These are phyloP conservation scores for Yoshiicerus persimilis DNA, from an alignment of 1,140 invertebrate species.

Conservation along the genomic window DNA sequence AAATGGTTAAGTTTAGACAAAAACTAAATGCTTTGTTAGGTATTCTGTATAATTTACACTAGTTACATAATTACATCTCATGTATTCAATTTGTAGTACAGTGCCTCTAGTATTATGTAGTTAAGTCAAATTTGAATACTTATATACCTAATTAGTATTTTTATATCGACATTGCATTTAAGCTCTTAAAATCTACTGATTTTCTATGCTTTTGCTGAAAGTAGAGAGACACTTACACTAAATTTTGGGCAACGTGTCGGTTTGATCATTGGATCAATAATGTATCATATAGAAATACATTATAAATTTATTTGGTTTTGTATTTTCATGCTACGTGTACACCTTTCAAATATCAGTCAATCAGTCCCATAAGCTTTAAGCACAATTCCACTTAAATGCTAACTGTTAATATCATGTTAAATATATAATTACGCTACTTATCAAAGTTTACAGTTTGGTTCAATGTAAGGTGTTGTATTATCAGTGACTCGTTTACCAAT, in stretches of 20 bases:
- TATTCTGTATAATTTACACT: background rate
- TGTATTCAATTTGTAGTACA: background rate
- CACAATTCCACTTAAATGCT: background rate
- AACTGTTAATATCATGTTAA: background rate
- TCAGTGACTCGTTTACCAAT: background rate
- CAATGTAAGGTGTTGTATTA: background rate
- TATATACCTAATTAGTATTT: background rate
- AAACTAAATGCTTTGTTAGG: background rate
- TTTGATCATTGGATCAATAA: background rate
- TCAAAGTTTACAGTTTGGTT: background rate
- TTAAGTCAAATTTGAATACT: background rate
- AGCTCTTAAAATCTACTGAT: slow-evolving; percentile 4
- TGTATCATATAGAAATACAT: background rate
- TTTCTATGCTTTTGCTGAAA: background rate
- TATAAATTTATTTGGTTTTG: background rate
- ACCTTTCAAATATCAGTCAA: background rate
- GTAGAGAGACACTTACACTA: background rate
- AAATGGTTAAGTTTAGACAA: too few relatives aligned
- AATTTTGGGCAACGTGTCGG: background rate
- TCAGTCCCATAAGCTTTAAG: slow-evolving; percentile 4
- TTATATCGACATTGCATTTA: slow-evolving; percentile 19
- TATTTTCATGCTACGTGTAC: background rate
- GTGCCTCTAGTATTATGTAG: background rate
- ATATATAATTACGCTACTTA: background rate
- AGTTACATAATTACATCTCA: background rate